These are phyloP conservation scores for Lepidocyrtinus sp. DNA, from an alignment of 2,888 invertebrate species.

Conservation along the genomic window DNA sequence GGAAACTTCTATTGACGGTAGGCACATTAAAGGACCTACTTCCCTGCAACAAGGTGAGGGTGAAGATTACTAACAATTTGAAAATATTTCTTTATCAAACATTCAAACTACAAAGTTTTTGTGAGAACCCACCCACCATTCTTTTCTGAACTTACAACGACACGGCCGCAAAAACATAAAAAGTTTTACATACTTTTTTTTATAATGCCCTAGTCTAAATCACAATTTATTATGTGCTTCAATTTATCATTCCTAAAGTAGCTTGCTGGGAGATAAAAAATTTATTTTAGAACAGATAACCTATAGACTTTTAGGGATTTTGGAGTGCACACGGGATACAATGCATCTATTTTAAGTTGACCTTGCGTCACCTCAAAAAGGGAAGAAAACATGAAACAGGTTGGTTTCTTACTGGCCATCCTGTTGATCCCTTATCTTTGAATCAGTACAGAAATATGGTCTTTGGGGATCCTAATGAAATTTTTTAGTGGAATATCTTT, in stretches of 20 bases:
- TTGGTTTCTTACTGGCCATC: background rate
- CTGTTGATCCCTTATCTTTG: background rate
- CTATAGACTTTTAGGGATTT: background rate
- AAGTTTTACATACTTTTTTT: background rate
- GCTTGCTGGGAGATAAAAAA: conserved; percentile 43
- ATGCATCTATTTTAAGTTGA: no score
- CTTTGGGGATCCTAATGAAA: no score
- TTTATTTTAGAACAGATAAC: background rate
- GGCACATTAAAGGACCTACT: conserved; percentile 80
- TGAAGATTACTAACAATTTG: background rate
- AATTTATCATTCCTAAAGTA: conserved; percentile 38
- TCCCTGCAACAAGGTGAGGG: conserved; percentile 86
- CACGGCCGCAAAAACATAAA: background rate
- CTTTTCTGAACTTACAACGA: conserved; percentile 2
- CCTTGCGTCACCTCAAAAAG: background rate
- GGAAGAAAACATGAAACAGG: background rate
- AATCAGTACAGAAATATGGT: no score
- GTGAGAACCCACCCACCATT: background rate
- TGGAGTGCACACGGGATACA: no score
- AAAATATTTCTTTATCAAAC: background rate
- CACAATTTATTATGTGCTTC: conserved; percentile 10
- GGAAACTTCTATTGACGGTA: conserved; percentile 83
- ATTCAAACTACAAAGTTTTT: background rate
- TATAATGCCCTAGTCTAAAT: no score
- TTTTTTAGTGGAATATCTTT: no score